A percentile compares a stretch with the other conserved stretches of the same genome.
Evolutionary conservation across 2,797 vertebrate genomes (phyloP).

Genomic region (Leptatherina wallacei): DNA sequence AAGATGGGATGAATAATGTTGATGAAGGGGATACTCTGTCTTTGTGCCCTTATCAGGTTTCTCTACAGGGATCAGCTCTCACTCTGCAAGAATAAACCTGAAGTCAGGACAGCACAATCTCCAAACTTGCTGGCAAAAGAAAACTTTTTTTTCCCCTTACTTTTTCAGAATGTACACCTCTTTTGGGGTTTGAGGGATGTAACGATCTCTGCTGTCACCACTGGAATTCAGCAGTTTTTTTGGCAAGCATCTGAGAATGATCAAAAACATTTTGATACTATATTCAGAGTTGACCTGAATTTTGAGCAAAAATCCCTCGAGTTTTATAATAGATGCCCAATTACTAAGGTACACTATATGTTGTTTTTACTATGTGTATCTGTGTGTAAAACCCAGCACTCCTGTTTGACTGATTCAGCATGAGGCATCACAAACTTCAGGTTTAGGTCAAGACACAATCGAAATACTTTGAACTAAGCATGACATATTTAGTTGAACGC

Average conservation of each 20-base stretch:
- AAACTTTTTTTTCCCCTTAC: constrained; percentile 29
- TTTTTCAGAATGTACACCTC: constrained; percentile 38
- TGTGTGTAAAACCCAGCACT: not conserved
- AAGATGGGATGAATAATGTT: constrained; percentile 20
- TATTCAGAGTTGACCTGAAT: constrained; percentile 13
- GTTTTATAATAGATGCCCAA: constrained; percentile 3
- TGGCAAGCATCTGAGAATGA: constrained; percentile 9
- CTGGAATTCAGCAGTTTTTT: constrained; percentile 17
- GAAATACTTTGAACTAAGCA: constrained; percentile 3
- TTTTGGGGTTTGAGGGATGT: constrained; percentile 18
- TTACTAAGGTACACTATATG: not conserved
- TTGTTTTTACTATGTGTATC: not conserved
- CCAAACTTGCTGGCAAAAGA: constrained; percentile 21
- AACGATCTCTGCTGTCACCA: constrained; percentile 32
- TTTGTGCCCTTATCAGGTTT: constrained; percentile 28
- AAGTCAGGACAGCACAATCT: constrained; percentile 34
- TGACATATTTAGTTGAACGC: constrained; percentile 38
- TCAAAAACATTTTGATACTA: constrained; percentile 1
- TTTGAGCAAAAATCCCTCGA: not conserved
- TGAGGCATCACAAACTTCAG: not conserved
- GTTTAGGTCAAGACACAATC: not conserved
- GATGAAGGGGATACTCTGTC: constrained; percentile 28
- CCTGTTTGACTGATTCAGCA: not conserved
- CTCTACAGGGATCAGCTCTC: constrained; percentile 42
- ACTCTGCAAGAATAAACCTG: constrained; percentile 33